A percentile compares a stretch with the other conserved stretches of the same genome.
phyloP scores from a whole-genome alignment of 2,888 invertebrate genomes.

The Sminthurinus aureus region DNA sequence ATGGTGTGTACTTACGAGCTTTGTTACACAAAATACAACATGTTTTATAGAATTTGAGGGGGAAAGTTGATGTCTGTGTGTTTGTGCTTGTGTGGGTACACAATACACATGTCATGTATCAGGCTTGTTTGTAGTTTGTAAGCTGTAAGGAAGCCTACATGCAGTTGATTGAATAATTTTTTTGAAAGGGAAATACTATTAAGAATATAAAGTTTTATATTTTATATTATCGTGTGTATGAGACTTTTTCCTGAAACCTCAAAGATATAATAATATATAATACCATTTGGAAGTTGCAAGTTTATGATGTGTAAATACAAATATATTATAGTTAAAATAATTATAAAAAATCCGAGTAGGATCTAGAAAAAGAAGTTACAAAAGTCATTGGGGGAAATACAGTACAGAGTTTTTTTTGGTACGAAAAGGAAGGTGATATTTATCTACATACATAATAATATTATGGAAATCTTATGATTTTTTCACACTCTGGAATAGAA shows the following conservation, averaged over 20 bases:
- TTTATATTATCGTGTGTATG: no score
- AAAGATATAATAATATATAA: neutral
- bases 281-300: neutral
- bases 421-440: neutral
- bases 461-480: constrained; percentile 29
- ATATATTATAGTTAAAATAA: neutral
- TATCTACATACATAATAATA: constrained; percentile 22
- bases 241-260: no score
- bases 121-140: neutral
- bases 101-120: neutral
- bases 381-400: neutral
- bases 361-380: neutral
- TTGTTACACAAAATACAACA: neutral
- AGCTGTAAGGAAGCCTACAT: neutral
- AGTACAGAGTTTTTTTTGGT: no score
- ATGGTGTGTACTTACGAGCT: no score
- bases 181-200: neutral
- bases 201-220: neutral
- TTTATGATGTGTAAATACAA: neutral
- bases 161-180: neutral
- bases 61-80: neutral
- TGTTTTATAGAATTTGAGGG: neutral
- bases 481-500: constrained; percentile 16
- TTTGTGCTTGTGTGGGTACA: neutral
- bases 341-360: neutral